Base-by-base conservation (phyloP, 2,888 invertebrate species). In the Caenorhabditis uteleia region DNA sequence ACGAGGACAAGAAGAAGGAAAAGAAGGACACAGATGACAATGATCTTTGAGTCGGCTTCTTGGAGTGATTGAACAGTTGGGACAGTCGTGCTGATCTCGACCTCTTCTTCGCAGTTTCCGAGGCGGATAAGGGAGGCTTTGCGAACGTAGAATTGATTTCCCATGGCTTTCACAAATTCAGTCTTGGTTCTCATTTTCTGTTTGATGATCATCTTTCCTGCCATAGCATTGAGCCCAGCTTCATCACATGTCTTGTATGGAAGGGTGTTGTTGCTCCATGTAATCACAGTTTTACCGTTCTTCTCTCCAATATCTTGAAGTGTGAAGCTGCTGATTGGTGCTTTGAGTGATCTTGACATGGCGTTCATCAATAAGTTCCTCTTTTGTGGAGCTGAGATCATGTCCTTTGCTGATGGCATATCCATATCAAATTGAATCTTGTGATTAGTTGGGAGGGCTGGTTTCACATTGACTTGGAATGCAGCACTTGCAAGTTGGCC, bases 1-100 rank as follows among this genome's bases (percentile, higher is more conserved):
- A 94, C 92, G 40, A 95, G 86, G 14, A 93, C 84, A 34, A 95
- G 87, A 90, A 95, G 93, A 20, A 90, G 55, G 89, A 66, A 56
- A 0, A 91, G 88, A 8, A 85, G 81, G 27, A 94, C 91, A 39
- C 66, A 55, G 29, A 86, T 85, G 14, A 91, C 88, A 0, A 91
- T 91, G 0, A 95, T 94, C 57, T 95, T 88, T 36, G 95, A 89
- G 71, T 92, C 92, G 54, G 86, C 85, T 44, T 86, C 85, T 38
- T 66, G 60, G 18, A 67, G 54, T 2, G 66, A 68, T 33, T 59
- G 55, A 26, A 71, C 51, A 23, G 70, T 61, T 34, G 69, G 59
- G 14, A 55, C 68, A 8, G 67, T 71, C 36, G 67, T 71, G 45
- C 46, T 62, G 45, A 62, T 53, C 33, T 65, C 68, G 26, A 58